Conservation (phyloP, 2,113 vertebrate genomes). For the Alectura lathami region DNA sequence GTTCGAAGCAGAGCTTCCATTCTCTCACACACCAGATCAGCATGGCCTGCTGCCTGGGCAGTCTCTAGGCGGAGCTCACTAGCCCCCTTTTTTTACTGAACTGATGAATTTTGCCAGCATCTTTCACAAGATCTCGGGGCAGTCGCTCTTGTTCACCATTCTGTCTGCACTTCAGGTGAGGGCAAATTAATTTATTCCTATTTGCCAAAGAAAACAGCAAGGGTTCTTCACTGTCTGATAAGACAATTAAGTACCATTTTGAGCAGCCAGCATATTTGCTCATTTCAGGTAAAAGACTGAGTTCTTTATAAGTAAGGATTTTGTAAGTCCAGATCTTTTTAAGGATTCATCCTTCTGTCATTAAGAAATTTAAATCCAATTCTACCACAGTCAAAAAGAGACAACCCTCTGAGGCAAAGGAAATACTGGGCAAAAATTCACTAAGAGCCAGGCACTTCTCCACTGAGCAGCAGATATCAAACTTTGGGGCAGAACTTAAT, state of each 20-base stretch:
- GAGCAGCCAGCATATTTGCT: neutral
- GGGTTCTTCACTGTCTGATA: neutral
- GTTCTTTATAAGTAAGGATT: constrained; percentile 15
- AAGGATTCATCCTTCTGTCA: constrained; percentile 3
- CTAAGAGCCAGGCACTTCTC: neutral
- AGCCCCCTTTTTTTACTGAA: too few species aligned
- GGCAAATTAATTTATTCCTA: constrained; percentile 25
- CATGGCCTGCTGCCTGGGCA: too few species aligned
- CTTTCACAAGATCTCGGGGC: neutral
- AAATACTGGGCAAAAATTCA: neutral
- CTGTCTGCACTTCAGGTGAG: constrained; percentile 1
- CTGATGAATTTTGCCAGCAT: too few species aligned
- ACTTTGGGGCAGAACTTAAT: neutral
- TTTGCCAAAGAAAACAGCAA: constrained; percentile 24
- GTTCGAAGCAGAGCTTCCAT: too few species aligned
- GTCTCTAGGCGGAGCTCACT: too few species aligned
- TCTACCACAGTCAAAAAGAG: neutral
- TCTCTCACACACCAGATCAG: too few species aligned
- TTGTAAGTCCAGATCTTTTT: neutral
- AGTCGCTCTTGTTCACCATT: neutral
- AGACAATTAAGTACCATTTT: constrained; percentile 1
- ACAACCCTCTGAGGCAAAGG: neutral
- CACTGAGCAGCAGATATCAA: neutral
- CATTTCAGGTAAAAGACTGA: neutral
- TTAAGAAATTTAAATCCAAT: neutral